Evolutionary conservation across 2,888 invertebrate species (phyloP), one percentile per base, ranked within the genome.

Genomic region (Cryptus viduatorius): DNA sequence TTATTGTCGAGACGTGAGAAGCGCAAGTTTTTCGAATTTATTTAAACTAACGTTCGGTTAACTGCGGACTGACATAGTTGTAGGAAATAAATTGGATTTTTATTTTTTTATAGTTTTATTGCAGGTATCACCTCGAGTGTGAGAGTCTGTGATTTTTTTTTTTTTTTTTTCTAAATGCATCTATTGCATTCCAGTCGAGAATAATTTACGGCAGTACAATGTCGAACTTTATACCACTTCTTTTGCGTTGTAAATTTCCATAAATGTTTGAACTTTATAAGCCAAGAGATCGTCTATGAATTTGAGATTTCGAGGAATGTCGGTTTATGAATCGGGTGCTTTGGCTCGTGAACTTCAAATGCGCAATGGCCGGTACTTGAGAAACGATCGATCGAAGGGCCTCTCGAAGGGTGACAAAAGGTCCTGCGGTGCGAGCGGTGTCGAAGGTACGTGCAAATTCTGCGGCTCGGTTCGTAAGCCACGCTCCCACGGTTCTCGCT

Each of bases 401-500:
- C 84, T 83, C 84, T 86, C 68, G 79, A 82, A 75, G 71, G 79
- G 82, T 76, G 77, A 85, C 82, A 78, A 76, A 75, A 61, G 75
- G 64, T 56, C 77, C 76, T 59, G 71, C 65, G 61, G 79, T 80
- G 82, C 65, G 61, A 71, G 67, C 61, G 73, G 75, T 42, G 37
- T 61, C 42, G 68, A 37, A 76, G 67, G 85, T 83, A 81, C 84
- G 78, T 81, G 77, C 84, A 79, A 79, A 80, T 86, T 82, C 61
- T 82, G 81, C 75, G 71, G 82, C 84, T 69, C 7, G 0, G 37
- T 8, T 37, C 37, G 67, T 71, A 42, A 67, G 50, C 37, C 76
- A 59, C 56, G 81, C 73, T 87, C 87, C 81, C 86, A 87, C 86
- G 86, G 86, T 85, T 83, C 86, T 85, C 82, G 72, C 46, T 78